Evolutionary conservation across 2,797 vertebrate genomes (phyloP).

Genomic region (Bradypus variegatus): DNA sequence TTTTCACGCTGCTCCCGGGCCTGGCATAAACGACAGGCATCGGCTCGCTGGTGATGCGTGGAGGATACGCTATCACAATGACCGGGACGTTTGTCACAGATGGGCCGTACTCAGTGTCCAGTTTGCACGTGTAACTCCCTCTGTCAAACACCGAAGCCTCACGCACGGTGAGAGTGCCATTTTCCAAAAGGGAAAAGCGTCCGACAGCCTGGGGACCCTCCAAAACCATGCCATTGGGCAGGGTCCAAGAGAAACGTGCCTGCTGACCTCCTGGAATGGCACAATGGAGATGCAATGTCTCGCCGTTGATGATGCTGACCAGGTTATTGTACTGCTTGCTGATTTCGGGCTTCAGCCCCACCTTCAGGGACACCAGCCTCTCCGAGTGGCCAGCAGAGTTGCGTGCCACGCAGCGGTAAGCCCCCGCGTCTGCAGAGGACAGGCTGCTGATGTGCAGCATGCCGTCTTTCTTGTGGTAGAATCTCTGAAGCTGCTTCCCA

Average conservation of each 20-base stretch:
- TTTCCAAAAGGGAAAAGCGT: slow-evolving; percentile 79
- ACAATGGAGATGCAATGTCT: slow-evolving; percentile 84
- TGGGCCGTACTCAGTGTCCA: slow-evolving; percentile 79
- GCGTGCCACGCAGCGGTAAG: slow-evolving; percentile 84
- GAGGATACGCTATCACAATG: slow-evolving; percentile 84
- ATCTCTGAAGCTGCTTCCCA: slow-evolving; percentile 74
- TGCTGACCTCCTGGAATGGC: slow-evolving; percentile 64
- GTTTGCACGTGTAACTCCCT: slow-evolving; percentile 84
- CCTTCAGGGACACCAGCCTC: slow-evolving; percentile 77
- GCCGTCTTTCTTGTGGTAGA: slow-evolving; percentile 82
- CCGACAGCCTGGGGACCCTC: slow-evolving; percentile 80
- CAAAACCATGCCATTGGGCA: slow-evolving; percentile 83
- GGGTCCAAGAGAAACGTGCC: slow-evolving; percentile 80
- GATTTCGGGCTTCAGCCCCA: slow-evolving; percentile 79
- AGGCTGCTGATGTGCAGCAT: slow-evolving; percentile 82
- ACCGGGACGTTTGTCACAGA: slow-evolving; percentile 77
- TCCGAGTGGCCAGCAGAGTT: slow-evolving; percentile 77
- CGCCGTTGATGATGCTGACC: slow-evolving; percentile 82
- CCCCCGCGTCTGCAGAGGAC: slow-evolving; percentile 78
- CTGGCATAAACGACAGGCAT: slow-evolving; percentile 81
- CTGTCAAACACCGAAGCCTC: slow-evolving; percentile 86
- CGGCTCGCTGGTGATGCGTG: slow-evolving; percentile 84
- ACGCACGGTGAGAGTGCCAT: slow-evolving; percentile 84
- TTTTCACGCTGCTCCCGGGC: slow-evolving; percentile 82
- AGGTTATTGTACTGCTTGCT: slow-evolving; percentile 77